Conservation (phyloP, 2,888 invertebrate genomes). For the Lasioglossum malachurum region DNA sequence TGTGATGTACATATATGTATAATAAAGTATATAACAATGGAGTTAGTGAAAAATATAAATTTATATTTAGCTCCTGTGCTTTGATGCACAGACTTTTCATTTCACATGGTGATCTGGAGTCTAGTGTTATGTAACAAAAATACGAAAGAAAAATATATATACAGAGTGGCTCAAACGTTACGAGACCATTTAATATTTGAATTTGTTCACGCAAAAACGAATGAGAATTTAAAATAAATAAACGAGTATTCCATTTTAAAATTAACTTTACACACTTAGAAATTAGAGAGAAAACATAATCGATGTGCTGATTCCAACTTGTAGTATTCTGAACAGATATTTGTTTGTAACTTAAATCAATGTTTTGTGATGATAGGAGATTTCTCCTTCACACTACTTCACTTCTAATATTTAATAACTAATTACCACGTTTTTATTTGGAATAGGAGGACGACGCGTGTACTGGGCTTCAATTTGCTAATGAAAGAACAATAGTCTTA, state of each 20-base stretch:
- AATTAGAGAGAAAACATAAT: background rate
- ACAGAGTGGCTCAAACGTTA: background rate
- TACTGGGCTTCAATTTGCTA: background rate
- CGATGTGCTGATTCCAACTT: background rate
- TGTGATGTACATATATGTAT: no score
- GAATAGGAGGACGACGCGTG: background rate
- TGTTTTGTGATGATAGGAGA: background rate
- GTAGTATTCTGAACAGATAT: background rate
- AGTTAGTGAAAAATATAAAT: no score
- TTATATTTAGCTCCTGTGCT: no score
- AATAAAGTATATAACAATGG: no score
- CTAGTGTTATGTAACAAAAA: background rate
- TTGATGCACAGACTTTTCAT: no score
- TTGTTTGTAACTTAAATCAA: background rate
- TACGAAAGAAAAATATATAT: background rate
- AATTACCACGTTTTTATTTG: background rate
- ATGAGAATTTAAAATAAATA: background rate
- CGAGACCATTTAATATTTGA: background rate
- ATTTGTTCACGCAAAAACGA: background rate
- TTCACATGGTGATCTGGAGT: no score
- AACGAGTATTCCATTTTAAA: background rate
- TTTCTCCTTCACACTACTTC: no score
- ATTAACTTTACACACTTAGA: background rate
- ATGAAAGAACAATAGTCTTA: slow-evolving; percentile 1
- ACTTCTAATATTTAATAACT: background rate